phyloP scores from a whole-genome alignment of 2,888 invertebrate genomes.

The Rhabditoides inermis region DNA sequence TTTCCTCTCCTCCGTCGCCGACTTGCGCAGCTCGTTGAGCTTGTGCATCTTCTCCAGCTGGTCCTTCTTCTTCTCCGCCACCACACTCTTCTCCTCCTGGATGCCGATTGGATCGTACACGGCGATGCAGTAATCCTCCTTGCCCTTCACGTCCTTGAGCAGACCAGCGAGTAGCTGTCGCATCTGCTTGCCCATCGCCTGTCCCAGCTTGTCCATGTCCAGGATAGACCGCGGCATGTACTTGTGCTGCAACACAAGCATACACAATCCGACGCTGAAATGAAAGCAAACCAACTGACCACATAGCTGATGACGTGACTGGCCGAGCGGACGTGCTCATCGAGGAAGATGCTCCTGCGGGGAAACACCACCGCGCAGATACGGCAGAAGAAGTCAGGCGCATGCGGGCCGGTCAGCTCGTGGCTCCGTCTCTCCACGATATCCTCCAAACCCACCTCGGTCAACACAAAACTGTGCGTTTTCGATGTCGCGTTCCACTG shows the following conservation, averaged over 20 bases:
- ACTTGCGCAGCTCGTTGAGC: slow-evolving; percentile 5
- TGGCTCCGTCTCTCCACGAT: slow-evolving; percentile 17
- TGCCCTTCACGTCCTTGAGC: slow-evolving; percentile 18
- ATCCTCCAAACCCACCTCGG: slow-evolving; percentile 23
- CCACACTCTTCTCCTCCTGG: slow-evolving; percentile 5
- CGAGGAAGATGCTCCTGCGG: slow-evolving; percentile 11
- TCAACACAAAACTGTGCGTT: slow-evolving; percentile 20
- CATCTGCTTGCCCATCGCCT: slow-evolving; percentile 8
- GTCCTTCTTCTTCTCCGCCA: slow-evolving; percentile 1
- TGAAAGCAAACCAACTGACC: slow-evolving; percentile 12
- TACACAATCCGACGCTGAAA: neutral
- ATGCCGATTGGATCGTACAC: slow-evolving; percentile 30
- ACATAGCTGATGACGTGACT: slow-evolving; percentile 22
- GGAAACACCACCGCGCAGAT: slow-evolving; percentile 17
- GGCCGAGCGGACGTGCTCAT: slow-evolving; percentile 19
- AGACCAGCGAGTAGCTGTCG: slow-evolving; percentile 7
- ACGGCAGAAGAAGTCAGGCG: slow-evolving; percentile 20
- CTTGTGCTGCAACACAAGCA: slow-evolving; percentile 15
- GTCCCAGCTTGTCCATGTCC: slow-evolving; percentile 10
- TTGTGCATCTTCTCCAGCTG: slow-evolving; percentile 5
- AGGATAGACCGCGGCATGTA: slow-evolving; percentile 11
- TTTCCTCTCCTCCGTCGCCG: slow-evolving; percentile 8
- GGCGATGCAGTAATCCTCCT: slow-evolving; percentile 20
- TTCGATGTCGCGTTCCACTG: slow-evolving; percentile 15
- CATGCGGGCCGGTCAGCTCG: neutral